These are phyloP conservation scores for Bradysia coprophila DNA, from an alignment of 1,140 invertebrate genomes.

Conservation along the genomic window DNA sequence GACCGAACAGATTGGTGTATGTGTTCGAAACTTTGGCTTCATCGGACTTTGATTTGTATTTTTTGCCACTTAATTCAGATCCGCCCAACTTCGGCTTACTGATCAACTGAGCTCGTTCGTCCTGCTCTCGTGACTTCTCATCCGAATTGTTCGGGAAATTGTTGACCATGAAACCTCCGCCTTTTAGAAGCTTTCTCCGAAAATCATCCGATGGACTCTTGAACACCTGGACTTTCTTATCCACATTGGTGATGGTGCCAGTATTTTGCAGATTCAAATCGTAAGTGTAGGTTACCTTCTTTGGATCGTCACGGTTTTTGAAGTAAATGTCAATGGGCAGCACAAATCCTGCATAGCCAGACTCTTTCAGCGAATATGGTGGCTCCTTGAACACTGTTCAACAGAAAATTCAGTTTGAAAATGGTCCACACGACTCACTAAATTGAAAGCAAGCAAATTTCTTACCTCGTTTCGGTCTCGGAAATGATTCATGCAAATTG, in stretches of 20 bases:
- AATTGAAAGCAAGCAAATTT: neutral
- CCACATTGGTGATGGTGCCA: slow-evolving; percentile 46
- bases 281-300: slow-evolving; percentile 70
- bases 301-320: slow-evolving; percentile 79
- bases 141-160: slow-evolving; percentile 5
- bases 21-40: slow-evolving; percentile 39
- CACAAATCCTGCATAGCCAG: slow-evolving; percentile 86
- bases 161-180: slow-evolving; percentile 43
- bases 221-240: slow-evolving; percentile 39
- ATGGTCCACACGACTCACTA: neutral
- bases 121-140: slow-evolving; percentile 7
- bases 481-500: slow-evolving; percentile 78
- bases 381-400: slow-evolving; percentile 77
- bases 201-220: slow-evolving; percentile 78
- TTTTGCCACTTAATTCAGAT: slow-evolving; percentile 34
- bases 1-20: slow-evolving; percentile 62
- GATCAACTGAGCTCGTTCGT: slow-evolving; percentile 27
- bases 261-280: slow-evolving; percentile 63
- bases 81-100: slow-evolving; percentile 47
- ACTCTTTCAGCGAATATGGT: slow-evolving; percentile 79
- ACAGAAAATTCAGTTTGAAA: slow-evolving; percentile 14
- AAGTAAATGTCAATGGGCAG: slow-evolving; percentile 82
- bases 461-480: slow-evolving; percentile 69
- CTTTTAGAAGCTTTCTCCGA: slow-evolving; percentile 65
- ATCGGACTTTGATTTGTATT: slow-evolving; percentile 40